Base-by-base conservation (phyloP, 1,140 invertebrate species). In the Meteorus sp. region DNA sequence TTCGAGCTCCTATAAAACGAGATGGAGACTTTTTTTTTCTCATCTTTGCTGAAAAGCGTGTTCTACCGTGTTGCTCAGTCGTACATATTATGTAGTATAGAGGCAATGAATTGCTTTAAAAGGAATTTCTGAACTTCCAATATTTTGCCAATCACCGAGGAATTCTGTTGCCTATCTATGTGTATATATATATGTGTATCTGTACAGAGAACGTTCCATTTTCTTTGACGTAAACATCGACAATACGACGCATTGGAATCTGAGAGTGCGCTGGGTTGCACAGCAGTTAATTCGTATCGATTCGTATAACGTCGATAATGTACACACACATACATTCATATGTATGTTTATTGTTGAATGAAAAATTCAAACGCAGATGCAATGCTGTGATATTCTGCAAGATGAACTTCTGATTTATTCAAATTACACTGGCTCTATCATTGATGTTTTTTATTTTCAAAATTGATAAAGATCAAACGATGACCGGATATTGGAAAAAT, bases 51-150 rank as follows among this genome's bases (percentile, higher is more conserved):
- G 47, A 31, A 29, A 51, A 19, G 25, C 9, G 9, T 51, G 31
- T 51, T 48, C 27, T 48, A 25, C 8, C 1, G 6, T 29, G 31
- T 11, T 23, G 6, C 8, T 6, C 0, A 45, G 19, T n/a, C n/a
- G 39, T 22, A 23, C 11, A 25, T 13, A 48, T 13, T 29, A 48
- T 8, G 31, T 15, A 48, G 43, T n/a, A 39, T 7, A 22, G 22
- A 48, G 44, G 43, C 44, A 37, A 56, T 39, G 44, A 45, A 48
- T 56, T 48, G 19, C 43, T 23, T 13, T 19, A 20, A 56, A 56
- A 56, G 55, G 55, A 56, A 56, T 56, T 56, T 31, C 55, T 44
- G 44, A 56, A 56, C 55, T 56, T 56, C 55, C 55, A 56, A 56
- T 56, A 56, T 56, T 56, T 31, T 31, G 15, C 27, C 55, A 56